Evolutionary conservation across 1,140 invertebrate genomes (phyloP).

Genomic region (Drosophila dunni): DNA sequence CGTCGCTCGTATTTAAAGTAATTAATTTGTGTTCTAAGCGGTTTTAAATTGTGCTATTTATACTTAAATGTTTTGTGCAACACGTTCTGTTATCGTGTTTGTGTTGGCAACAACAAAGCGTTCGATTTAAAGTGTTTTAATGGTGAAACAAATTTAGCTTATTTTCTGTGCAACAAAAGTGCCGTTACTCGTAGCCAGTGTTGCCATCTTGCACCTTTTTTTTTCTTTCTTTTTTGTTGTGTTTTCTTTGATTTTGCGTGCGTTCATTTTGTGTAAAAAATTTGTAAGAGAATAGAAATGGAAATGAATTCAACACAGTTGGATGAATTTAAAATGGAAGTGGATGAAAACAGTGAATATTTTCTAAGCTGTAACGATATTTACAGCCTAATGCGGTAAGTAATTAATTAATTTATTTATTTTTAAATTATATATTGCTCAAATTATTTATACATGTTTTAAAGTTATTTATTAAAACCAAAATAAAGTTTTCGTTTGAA

Average conservation of each 20-base stretch:
- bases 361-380: not conserved
- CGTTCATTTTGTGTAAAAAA: conserved; percentile 4
- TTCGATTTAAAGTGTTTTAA: conserved; percentile 2
- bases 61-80: conserved; percentile 4
- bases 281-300: not conserved
- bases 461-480: conserved; percentile 8
- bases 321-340: conserved; percentile 5
- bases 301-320: not conserved
- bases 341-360: not conserved
- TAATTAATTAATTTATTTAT: not conserved
- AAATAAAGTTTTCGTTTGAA: conserved; percentile 11
- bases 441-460: conserved; percentile 2
- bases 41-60: conserved; percentile 42
- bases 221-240: not conserved
- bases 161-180: conserved; percentile 14
- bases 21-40: conserved; percentile 17
- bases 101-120: conserved; percentile 3
- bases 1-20: conserved; percentile 3
- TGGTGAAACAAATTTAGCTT: conserved; percentile 10
- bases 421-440: not conserved
- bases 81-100: conserved; percentile 9
- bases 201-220: not conserved
- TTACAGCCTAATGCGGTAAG: conserved; percentile 3
- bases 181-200: conserved; percentile 40
- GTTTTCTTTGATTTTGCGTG: not conserved